Conservation (phyloP, 2,113 vertebrate species). For the Solea senegalensis region DNA sequence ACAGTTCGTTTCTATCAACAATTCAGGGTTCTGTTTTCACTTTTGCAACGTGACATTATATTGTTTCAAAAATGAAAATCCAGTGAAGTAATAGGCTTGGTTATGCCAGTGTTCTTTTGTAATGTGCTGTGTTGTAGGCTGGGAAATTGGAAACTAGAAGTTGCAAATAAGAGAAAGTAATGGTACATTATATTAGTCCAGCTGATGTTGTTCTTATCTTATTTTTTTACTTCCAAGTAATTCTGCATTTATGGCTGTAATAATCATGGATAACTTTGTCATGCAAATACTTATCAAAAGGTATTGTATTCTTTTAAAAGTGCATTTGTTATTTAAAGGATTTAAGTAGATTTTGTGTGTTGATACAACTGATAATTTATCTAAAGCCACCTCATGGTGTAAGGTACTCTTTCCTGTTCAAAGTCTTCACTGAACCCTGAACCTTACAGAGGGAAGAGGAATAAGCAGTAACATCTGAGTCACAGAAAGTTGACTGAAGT, state of each 20-base stretch:
- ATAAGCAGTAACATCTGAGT: conserved; percentile 43
- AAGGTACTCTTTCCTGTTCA: conserved; percentile 24
- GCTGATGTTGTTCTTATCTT: conserved; percentile 4
- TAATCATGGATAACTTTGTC: conserved; percentile 33
- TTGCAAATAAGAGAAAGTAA: neutral
- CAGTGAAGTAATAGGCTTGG: neutral
- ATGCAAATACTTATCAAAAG: conserved; percentile 23
- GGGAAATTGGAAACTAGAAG: conserved; percentile 1
- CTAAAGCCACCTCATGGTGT: conserved; percentile 22
- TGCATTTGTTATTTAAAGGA: conserved; percentile 42
- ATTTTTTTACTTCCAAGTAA: conserved; percentile 43
- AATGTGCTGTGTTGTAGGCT: neutral
- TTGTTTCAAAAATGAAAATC: no score
- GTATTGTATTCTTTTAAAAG: conserved; percentile 35
- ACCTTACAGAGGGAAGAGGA: conserved; percentile 17
- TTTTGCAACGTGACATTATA: no score
- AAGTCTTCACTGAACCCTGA: conserved; percentile 29
- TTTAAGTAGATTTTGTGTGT: conserved; percentile 21
- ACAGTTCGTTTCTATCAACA: no score
- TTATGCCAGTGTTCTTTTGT: neutral
- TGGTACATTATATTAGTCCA: neutral
- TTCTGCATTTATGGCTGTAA: conserved; percentile 26
- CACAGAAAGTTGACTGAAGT: conserved; percentile 46
- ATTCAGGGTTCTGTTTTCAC: neutral
- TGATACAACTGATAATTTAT: conserved; percentile 30